Evolutionary conservation across 1,140 invertebrate species (phyloP).

Genomic region (Araneus ventricosus): DNA sequence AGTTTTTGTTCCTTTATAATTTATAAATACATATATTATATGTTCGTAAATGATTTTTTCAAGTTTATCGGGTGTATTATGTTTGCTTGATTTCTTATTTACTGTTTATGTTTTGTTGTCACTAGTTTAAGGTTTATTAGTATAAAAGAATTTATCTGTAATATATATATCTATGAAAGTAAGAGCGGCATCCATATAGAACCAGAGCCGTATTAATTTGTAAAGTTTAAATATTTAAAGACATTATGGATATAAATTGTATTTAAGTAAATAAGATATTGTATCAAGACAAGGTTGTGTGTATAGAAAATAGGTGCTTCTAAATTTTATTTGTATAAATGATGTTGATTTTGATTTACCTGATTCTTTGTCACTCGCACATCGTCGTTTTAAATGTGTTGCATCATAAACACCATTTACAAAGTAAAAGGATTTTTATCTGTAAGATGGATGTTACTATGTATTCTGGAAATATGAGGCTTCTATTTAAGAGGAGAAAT

Average conservation of each 20-base stretch:
- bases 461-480: constrained; percentile 70
- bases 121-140: neutral
- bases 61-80: constrained; percentile 58
- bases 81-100: constrained; percentile 70
- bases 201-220: neutral
- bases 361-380: constrained; percentile 71
- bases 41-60: constrained; percentile 57
- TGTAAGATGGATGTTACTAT: constrained; percentile 73
- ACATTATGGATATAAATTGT: constrained; percentile 27
- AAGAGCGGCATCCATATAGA: constrained; percentile 34
- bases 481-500: constrained; percentile 26
- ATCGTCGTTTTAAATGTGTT: constrained; percentile 74
- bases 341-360: constrained; percentile 21
- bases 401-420: constrained; percentile 68
- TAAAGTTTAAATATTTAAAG: constrained; percentile 10
- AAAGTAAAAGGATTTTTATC: constrained; percentile 74
- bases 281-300: constrained; percentile 50
- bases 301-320: constrained; percentile 11
- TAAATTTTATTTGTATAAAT: constrained; percentile 18
- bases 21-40: constrained; percentile 49
- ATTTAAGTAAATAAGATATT: constrained; percentile 24
- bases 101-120: constrained; percentile 60
- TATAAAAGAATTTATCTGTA: constrained; percentile 17
- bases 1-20: constrained; percentile 64
- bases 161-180: constrained; percentile 14